Evolutionary conservation across 2,888 invertebrate genomes (phyloP).

Genomic region (Epiblema foenella): DNA sequence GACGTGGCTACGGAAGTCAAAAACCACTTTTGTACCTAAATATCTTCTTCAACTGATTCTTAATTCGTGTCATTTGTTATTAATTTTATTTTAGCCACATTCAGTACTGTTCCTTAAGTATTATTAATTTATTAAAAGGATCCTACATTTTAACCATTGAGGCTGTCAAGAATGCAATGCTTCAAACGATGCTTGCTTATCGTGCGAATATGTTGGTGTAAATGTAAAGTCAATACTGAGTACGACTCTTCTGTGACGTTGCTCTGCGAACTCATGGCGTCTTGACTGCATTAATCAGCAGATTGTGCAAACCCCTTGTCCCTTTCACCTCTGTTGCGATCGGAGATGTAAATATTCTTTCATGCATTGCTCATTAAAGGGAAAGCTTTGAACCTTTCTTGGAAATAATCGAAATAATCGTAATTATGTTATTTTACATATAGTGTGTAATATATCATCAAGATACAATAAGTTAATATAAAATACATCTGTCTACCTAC

Average conservation of each 20-base stretch:
- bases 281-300: constrained; percentile 41
- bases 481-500: neutral
- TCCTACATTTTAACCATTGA: neutral
- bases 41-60: neutral
- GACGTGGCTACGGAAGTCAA: too few relatives aligned
- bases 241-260: constrained; percentile 26
- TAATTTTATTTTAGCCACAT: neutral
- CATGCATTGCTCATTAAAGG: constrained; percentile 30
- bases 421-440: neutral
- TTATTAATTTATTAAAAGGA: neutral
- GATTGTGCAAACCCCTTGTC: constrained; percentile 42
- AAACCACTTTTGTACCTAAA: too few relatives aligned
- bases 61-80: neutral
- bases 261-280: constrained; percentile 35
- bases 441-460: neutral
- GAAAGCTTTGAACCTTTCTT: constrained; percentile 28
- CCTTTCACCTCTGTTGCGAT: constrained; percentile 41
- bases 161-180: constrained; percentile 1
- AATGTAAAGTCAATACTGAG: constrained; percentile 11
- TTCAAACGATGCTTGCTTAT: neutral
- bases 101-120: neutral
- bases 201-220: neutral
- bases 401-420: constrained; percentile 11
- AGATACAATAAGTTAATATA: neutral
- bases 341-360: constrained; percentile 41